phyloP scores from a whole-genome alignment of 2,113 vertebrate species.

The Marmota flaviventris region DNA sequence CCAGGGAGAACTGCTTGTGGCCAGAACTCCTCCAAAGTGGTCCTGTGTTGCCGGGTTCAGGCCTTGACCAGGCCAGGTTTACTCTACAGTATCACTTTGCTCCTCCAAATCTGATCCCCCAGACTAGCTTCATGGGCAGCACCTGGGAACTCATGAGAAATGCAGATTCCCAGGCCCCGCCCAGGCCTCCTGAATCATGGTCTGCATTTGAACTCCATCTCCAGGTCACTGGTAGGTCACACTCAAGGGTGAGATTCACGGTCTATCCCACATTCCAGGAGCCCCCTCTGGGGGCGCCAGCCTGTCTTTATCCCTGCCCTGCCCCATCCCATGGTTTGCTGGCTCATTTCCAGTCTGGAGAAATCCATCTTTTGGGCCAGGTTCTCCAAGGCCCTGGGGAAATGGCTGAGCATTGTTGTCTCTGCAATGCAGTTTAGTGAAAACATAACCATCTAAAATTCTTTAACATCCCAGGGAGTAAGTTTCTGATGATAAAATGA shows the following conservation, averaged over 20 bases:
- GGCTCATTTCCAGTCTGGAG: neutral
- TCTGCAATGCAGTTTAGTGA: constrained; percentile 23
- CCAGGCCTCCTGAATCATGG: too few species aligned
- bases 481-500: constrained; percentile 15
- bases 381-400: constrained; percentile 8
- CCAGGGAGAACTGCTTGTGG: neutral
- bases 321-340: rapidly evolving
- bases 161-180: neutral
- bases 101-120: neutral
- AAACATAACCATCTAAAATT: constrained; percentile 56
- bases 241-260: neutral
- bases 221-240: neutral
- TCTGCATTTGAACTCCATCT: neutral
- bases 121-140: neutral
- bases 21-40: neutral
- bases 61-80: neutral
- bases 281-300: rapidly evolving
- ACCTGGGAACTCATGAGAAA: neutral
- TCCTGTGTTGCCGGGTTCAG: neutral
- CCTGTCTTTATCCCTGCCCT: neutral
- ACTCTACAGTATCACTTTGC: neutral
- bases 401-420: constrained; percentile 27
- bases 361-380: neutral
- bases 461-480: constrained; percentile 9
- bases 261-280: neutral